These are phyloP conservation scores for Dolichallabes microphthalmus DNA, from an alignment of 2,113 vertebrate genomes.

Conservation along the genomic window DNA sequence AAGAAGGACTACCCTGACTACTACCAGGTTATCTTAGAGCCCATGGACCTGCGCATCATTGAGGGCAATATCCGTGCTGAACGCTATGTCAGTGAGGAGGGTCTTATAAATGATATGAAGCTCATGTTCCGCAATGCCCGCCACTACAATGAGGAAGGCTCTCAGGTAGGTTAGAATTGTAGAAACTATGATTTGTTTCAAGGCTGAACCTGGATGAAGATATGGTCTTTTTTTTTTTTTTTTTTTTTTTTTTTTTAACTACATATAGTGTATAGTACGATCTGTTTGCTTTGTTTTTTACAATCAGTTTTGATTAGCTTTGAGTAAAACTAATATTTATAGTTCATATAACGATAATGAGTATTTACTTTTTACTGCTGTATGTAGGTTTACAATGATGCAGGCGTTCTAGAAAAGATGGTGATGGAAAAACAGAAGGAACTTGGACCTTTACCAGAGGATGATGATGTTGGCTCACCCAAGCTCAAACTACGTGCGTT, in stretches of 20 bases:
- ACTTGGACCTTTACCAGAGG: conserved; percentile 84
- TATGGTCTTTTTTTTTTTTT: background rate
- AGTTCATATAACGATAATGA: background rate
- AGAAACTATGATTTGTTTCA: background rate
- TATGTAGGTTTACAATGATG: conserved; percentile 93
- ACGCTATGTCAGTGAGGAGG: conserved; percentile 86
- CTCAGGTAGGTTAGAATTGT: conserved; percentile 77
- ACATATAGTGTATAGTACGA: background rate
- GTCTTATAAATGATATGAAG: conserved; percentile 91
- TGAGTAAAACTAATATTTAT: background rate
- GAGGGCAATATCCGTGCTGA: conserved; percentile 90
- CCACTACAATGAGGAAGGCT: conserved; percentile 98
- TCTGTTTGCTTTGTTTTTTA: background rate
- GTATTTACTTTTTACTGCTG: background rate
- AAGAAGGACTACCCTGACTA: conserved; percentile 99
- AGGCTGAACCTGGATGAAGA: background rate
- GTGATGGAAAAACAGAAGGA: conserved; percentile 95
- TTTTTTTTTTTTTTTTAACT: background rate
- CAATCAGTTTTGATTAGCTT: background rate
- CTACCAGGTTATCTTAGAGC: conserved; percentile 95
- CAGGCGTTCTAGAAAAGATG: conserved; percentile 92
- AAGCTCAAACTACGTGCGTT: conserved; percentile 93
- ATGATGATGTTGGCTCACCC: conserved; percentile 91
- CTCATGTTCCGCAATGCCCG: conserved; percentile 97
- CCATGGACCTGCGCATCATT: conserved; percentile 96